phyloP scores from a whole-genome alignment of 92 coral and sea anemone species.

The Blastomussa wellsi region DNA sequence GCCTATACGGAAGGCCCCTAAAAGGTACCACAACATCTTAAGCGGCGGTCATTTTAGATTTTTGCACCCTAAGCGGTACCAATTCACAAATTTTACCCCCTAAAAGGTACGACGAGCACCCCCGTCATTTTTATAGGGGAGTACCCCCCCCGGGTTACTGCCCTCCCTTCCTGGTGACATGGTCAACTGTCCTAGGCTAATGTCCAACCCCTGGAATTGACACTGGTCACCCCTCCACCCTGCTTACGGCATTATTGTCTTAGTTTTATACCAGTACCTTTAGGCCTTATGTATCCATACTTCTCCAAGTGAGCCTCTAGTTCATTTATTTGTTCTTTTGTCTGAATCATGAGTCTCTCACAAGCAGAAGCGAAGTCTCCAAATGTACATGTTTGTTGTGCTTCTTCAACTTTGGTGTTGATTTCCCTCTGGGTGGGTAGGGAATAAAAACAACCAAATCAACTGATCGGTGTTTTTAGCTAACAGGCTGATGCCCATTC shows the following conservation, averaged over 20 bases:
- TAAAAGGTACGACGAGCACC: too few species aligned
- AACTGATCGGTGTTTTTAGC: background rate
- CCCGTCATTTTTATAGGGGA: too few species aligned
- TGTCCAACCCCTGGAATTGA: too few species aligned
- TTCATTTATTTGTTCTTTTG: slow-evolving; percentile 58
- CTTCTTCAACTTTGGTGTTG: slow-evolving; percentile 36
- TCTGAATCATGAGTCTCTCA: slow-evolving; percentile 58
- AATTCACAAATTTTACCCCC: too few species aligned
- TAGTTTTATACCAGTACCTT: slow-evolving; percentile 1
- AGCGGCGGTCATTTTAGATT: too few species aligned
- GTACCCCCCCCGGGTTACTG: too few species aligned
- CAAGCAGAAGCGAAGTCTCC: slow-evolving; percentile 61
- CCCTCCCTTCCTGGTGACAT: too few species aligned
- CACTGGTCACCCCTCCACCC: background rate
- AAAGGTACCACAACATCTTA: too few species aligned
- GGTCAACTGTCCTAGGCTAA: too few species aligned
- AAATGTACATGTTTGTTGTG: slow-evolving; percentile 36
- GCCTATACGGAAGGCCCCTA: too few species aligned
- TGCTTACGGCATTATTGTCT: background rate
- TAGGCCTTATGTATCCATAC: slow-evolving; percentile 72
- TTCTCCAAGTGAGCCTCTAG: slow-evolving; percentile 69
- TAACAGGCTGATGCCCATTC: background rate
- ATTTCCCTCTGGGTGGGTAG: slow-evolving; percentile 52
- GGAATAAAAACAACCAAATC: too few species aligned
- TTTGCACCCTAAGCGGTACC: too few species aligned